These are phyloP conservation scores for Agapornis canus DNA, from an alignment of 2,797 vertebrate genomes.

Conservation along the genomic window DNA sequence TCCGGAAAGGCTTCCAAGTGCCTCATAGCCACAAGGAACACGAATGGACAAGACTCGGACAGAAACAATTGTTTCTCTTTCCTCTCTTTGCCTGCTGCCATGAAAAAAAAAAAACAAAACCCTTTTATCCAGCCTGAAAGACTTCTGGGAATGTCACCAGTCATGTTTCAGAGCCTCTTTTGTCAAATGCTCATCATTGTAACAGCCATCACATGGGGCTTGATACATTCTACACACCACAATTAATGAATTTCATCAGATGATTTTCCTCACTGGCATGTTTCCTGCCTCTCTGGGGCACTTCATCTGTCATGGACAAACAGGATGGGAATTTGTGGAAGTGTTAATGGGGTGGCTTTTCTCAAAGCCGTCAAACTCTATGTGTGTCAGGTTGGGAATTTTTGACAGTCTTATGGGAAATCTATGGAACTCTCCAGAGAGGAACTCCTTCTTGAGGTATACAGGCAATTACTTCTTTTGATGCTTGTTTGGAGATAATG, in stretches of 20 bases:
- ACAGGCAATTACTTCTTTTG: not conserved
- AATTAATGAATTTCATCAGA: not conserved
- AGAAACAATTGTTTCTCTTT: not conserved
- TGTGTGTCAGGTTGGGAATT: not conserved
- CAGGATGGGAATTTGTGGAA: not conserved
- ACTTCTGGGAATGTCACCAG: not conserved
- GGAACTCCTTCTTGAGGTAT: not conserved
- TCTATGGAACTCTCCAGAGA: not conserved
- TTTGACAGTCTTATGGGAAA: not conserved
- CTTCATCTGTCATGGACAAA: not conserved
- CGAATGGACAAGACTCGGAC: rapidly evolving
- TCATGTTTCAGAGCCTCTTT: not conserved
- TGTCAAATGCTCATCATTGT: rapidly evolving
- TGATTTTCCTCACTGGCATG: not conserved
- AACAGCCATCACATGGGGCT: not conserved
- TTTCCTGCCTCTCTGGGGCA: not conserved
- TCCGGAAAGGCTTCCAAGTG: rapidly evolving
- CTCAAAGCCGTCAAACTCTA: not conserved
- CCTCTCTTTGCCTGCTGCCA: not conserved
- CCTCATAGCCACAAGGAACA: rapidly evolving
- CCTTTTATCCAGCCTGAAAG: not conserved
- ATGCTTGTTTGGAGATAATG: not conserved
- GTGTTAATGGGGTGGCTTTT: not conserved
- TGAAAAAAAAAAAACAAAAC: not conserved
- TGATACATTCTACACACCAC: not conserved